Evolutionary conservation across 2,797 vertebrate species (phyloP).

Genomic region (Limnodromus scolopaceus): DNA sequence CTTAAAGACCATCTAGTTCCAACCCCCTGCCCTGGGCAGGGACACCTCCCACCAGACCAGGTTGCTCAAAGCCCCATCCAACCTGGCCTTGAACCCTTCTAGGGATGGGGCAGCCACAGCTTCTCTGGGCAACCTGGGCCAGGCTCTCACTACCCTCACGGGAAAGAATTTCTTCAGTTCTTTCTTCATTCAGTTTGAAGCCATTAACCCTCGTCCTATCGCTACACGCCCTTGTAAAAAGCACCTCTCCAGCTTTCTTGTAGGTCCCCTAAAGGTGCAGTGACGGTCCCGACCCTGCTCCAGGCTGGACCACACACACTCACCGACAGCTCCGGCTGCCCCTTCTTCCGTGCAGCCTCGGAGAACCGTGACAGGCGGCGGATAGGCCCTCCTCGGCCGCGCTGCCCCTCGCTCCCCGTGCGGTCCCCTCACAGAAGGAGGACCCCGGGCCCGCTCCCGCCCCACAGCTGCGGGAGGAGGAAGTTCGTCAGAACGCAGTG

Average conservation of each 20-base stretch:
- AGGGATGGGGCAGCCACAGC: background rate
- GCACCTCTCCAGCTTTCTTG: background rate
- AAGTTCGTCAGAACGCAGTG: rapidly evolving
- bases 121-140: background rate
- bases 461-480: background rate
- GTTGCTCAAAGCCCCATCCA: background rate
- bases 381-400: background rate
- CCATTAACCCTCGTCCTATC: background rate
- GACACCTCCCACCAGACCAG: background rate
- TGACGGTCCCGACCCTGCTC: background rate
- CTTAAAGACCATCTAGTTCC: background rate
- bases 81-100: background rate
- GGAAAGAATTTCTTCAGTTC: background rate
- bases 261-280: background rate
- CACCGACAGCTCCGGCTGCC: background rate
- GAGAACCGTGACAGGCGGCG: background rate
- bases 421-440: constrained; percentile 69
- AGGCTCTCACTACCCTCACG: background rate
- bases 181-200: background rate
- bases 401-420: background rate
- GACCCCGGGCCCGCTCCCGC: constrained; percentile 83
- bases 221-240: background rate
- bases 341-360: background rate
- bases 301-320: background rate
- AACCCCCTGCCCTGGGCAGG: background rate